Percentiles rank a stretch among this genome's conserved stretches.
These are phyloP conservation scores for Florisuga fusca DNA, from an alignment of 2,797 vertebrate species.

Conservation along the genomic window DNA sequence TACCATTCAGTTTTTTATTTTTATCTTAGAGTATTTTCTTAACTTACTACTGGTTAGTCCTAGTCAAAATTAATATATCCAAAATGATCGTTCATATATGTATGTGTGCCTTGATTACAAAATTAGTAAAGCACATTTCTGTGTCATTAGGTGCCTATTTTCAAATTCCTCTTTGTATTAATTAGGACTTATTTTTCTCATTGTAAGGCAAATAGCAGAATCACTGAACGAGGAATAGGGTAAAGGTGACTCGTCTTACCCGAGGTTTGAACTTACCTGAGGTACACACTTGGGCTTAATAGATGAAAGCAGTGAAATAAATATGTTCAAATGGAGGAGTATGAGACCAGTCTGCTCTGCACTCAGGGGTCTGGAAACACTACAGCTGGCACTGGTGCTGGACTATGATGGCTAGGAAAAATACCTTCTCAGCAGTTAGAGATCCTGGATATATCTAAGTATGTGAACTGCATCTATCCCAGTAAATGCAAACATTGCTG, in stretches of 20 bases:
- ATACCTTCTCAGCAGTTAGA: background rate
- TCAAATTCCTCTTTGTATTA: background rate
- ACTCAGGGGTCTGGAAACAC: background rate
- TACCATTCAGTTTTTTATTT: slow-evolving; percentile 42
- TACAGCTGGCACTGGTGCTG: background rate
- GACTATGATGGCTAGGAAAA: background rate
- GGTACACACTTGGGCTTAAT: slow-evolving; percentile 8
- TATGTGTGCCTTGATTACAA: background rate
- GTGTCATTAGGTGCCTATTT: background rate
- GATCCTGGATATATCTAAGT: background rate
- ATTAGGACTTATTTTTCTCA: background rate
- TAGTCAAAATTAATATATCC: background rate
- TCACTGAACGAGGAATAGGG: slow-evolving; percentile 41
- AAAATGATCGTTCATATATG: background rate
- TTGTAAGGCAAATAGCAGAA: background rate
- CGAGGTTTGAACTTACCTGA: background rate
- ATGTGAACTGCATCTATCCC: background rate
- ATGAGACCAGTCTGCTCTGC: background rate
- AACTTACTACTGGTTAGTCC: slow-evolving; percentile 4
- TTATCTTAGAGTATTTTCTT: slow-evolving; percentile 42
- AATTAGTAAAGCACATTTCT: background rate
- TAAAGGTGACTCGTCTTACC: slow-evolving; percentile 34
- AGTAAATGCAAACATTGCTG: background rate
- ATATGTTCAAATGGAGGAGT: background rate
- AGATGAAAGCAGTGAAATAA: background rate